Base-by-base conservation (phyloP, 2,888 invertebrate genomes). In the Eulithis prunata region DNA sequence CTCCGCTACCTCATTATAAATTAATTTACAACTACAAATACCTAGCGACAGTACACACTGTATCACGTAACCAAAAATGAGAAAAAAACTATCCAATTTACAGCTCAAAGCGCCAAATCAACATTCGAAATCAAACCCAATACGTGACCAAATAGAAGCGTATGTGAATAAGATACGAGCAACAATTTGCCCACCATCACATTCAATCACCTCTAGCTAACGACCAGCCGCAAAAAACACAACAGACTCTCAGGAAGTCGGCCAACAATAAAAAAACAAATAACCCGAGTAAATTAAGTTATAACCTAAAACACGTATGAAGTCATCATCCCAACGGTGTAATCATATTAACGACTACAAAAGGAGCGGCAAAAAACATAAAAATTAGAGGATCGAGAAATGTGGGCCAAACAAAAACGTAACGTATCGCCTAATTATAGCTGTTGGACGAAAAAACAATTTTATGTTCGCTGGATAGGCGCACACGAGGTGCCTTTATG, bases 321-420 rank as follows among this genome's bases (percentile, higher is more conserved):
- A 93, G 93, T 92, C 91, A 92, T 92, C 93, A 92, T 90, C 91
- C 89, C 86, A 87, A 91, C 88, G 90, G 89, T 91, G 91, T 93
- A 93, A 93, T 93, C 93, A 92, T 92, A 92, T 93, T 92, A 93
- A 93, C 93, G 91, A 92, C 91, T 91, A 92, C 92, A 92, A 92
- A 93, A 92, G 91, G 86, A 87, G 85, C 87, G 87, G 89, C 89
- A 91, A 92, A 93, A 93, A 92, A 91, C 84, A 84, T 81, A 89
- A 88, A 93, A 93, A 92, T 92, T 92, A 92, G 91, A 90, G 91
- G 91, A 91, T 91, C 91, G 91, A 88, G 89, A 92, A 91, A 92
- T 92, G 92, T 93, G 92, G 91, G 90, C 90, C 92, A 93, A 91
- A 93, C 92, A 93, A 93, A 93, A 93, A 93, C 90, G 89, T 90